These are phyloP conservation scores for Pelusios castaneus DNA, from an alignment of 2,113 vertebrate genomes.

Conservation along the genomic window DNA sequence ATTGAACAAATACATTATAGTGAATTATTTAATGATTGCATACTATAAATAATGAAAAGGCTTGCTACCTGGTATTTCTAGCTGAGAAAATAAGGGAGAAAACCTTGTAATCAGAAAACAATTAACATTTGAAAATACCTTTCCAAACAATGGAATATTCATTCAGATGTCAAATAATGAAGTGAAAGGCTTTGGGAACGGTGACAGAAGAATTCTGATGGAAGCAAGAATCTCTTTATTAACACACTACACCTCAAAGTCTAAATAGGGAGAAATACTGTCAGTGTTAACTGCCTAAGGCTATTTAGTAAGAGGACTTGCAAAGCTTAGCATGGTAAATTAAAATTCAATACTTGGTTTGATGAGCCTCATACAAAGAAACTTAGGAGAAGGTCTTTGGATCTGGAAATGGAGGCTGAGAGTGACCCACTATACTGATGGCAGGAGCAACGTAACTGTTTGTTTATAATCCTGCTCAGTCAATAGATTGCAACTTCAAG, in stretches of 20 bases:
- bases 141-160: neutral
- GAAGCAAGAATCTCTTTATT: neutral
- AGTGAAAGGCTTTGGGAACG: neutral
- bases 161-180: accelerated
- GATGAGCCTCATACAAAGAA: neutral
- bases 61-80: neutral
- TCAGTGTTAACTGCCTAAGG: neutral
- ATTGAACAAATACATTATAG: neutral
- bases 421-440: neutral
- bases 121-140: neutral
- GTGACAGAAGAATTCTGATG: neutral
- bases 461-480: neutral
- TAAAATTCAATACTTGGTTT: neutral
- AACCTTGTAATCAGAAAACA: too few relatives aligned
- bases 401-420: neutral
- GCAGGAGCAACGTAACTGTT: neutral
- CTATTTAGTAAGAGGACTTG: neutral
- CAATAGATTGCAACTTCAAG: neutral
- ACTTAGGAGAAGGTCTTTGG: neutral
- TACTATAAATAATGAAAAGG: neutral
- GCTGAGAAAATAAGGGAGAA: neutral
- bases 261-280: neutral
- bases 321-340: neutral
- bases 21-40: neutral
- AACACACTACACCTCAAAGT: neutral